phyloP scores from a whole-genome alignment of 2,888 invertebrate species.

The Chesias legatella region DNA sequence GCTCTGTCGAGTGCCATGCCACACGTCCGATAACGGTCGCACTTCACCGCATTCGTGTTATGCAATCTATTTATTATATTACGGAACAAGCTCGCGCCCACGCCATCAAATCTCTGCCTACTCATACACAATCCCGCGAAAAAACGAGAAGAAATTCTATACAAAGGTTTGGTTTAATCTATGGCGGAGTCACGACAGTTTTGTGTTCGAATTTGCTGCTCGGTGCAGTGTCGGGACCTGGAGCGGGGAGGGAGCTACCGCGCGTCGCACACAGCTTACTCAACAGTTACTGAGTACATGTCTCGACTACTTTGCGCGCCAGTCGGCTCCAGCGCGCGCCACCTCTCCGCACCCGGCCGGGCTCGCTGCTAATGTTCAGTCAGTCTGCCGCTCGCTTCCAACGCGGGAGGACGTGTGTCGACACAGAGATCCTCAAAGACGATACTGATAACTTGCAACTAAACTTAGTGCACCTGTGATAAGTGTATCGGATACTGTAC shows the following conservation, averaged over 20 bases:
- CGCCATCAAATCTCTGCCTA: slow-evolving; percentile 56
- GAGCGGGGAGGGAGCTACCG: slow-evolving; percentile 48
- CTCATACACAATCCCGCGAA: slow-evolving; percentile 43
- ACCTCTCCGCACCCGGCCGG: slow-evolving; percentile 32
- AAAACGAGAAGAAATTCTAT: slow-evolving; percentile 61
- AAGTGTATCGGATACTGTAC: slow-evolving; percentile 63
- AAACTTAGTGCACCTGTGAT: slow-evolving; percentile 56
- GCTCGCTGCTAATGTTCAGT: too few species aligned
- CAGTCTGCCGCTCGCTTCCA: slow-evolving; percentile 53
- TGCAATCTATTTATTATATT: slow-evolving; percentile 56
- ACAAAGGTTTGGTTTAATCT: slow-evolving; percentile 58
- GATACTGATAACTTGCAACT: slow-evolving; percentile 54
- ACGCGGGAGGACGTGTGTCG: slow-evolving; percentile 38
- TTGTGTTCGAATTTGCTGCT: slow-evolving; percentile 55
- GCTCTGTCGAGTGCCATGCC: slow-evolving; percentile 48
- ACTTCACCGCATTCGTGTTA: slow-evolving; percentile 52
- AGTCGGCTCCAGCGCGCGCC: slow-evolving; percentile 19
- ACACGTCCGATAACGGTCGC: slow-evolving; percentile 60
- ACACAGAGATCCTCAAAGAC: slow-evolving; percentile 28
- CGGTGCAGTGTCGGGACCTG: slow-evolving; percentile 50
- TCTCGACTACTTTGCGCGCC: slow-evolving; percentile 9
- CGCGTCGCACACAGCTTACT: slow-evolving; percentile 32
- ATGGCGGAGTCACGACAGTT: slow-evolving; percentile 57
- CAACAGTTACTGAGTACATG: slow-evolving; percentile 3
- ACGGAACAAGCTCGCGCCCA: slow-evolving; percentile 49